These are phyloP conservation scores for Anolis carolinensis DNA, from an alignment of 2,113 vertebrate genomes.

Conservation along the genomic window DNA sequence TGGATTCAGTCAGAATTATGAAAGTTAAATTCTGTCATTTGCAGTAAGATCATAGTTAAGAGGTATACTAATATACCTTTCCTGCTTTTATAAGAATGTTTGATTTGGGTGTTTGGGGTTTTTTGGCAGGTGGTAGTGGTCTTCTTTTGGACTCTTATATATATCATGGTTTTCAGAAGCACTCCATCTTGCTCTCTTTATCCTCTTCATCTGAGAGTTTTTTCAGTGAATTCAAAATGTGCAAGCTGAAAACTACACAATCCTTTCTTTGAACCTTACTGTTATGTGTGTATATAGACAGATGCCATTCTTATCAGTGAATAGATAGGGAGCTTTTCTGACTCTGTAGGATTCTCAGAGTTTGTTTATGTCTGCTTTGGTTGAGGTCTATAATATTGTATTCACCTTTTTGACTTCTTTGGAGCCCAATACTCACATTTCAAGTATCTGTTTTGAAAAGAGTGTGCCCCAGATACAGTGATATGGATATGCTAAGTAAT, in stretches of 20 bases:
- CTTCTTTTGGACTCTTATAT: neutral
- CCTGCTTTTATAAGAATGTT: neutral
- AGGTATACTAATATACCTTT: neutral
- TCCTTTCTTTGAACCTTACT: neutral
- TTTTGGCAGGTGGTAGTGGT: no score
- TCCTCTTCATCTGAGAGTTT: neutral
- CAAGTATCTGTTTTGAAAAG: neutral
- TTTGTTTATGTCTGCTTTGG: constrained; percentile 1
- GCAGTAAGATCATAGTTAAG: neutral
- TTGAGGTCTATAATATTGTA: neutral
- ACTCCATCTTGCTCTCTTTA: neutral
- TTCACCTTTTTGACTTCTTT: neutral
- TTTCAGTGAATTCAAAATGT: neutral
- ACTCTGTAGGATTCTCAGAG: neutral
- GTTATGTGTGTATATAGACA: constrained; percentile 1
- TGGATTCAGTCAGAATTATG: neutral
- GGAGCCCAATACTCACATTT: neutral
- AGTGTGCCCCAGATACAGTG: neutral
- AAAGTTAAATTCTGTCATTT: neutral
- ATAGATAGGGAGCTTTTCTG: neutral
- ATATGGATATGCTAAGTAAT: neutral
- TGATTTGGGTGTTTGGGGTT: no score
- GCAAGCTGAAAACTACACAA: neutral
- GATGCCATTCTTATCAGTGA: neutral
- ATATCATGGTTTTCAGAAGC: neutral